These are phyloP conservation scores for Dasyornis broadbenti DNA, from an alignment of 2,113 vertebrate species.

Conservation along the genomic window DNA sequence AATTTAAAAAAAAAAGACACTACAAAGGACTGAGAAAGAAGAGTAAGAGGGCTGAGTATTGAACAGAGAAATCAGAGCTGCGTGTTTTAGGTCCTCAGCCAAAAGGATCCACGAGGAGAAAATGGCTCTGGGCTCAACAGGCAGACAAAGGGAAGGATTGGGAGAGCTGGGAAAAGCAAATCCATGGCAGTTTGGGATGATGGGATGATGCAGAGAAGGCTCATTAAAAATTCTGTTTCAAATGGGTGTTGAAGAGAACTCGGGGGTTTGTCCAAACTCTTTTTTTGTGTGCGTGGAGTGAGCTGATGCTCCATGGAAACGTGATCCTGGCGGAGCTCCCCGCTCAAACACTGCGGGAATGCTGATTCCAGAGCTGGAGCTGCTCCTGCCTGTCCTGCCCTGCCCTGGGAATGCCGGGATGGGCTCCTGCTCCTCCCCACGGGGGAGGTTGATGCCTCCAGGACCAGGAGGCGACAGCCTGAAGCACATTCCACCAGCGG, in stretches of 20 bases:
- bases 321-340: not conserved
- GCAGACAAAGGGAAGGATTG: not conserved
- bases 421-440: not conserved
- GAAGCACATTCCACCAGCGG: not conserved
- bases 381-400: not conserved
- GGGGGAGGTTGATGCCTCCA: fast-evolving
- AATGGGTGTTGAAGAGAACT: not conserved
- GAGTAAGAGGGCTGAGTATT: not conserved
- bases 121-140: constrained; percentile 6
- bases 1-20: too few relatives aligned
- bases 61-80: not conserved
- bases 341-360: not conserved
- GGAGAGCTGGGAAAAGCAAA: not conserved
- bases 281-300: not conserved
- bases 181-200: not conserved
- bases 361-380: not conserved
- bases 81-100: not conserved
- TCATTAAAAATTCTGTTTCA: not conserved
- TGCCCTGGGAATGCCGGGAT: fast-evolving
- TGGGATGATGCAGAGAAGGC: not conserved
- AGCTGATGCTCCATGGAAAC: not conserved
- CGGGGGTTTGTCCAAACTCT: not conserved
- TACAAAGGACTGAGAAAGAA: not conserved
- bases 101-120: not conserved
- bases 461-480: not conserved